These are phyloP conservation scores for Fringilla coelebs DNA, from an alignment of 2,797 vertebrate genomes.

Conservation along the genomic window DNA sequence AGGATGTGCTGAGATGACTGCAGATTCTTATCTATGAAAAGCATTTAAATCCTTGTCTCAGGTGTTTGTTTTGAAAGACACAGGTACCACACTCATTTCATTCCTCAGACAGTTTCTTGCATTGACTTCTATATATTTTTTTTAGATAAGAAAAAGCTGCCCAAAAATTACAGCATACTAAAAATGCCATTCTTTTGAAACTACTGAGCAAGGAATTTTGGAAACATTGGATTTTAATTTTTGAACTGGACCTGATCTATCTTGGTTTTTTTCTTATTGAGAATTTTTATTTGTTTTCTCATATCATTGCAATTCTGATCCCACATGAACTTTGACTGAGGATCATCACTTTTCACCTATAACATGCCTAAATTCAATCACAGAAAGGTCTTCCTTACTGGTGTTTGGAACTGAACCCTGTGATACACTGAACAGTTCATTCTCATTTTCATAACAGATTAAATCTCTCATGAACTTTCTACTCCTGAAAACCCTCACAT, in stretches of 20 bases:
- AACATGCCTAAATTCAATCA: neutral
- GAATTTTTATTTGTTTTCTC: neutral
- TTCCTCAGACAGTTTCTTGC: neutral
- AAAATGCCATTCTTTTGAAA: neutral
- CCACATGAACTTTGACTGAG: neutral
- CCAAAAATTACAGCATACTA: neutral
- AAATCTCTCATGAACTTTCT: neutral
- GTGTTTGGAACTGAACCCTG: neutral
- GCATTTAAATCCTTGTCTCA: neutral
- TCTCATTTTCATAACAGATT: neutral
- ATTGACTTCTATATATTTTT: neutral
- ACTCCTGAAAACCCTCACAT: neutral
- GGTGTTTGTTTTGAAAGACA: neutral
- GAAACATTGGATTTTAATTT: neutral
- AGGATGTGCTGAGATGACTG: neutral
- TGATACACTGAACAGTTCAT: neutral
- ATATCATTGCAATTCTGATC: neutral
- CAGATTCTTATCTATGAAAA: neutral
- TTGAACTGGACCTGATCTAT: neutral
- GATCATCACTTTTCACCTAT: neutral
- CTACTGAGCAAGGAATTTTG: neutral
- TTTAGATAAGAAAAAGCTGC: neutral
- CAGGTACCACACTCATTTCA: neutral
- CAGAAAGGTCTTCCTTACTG: neutral
- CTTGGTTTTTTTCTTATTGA: neutral